Conservation (phyloP, 2,888 invertebrate genomes). For the Metallyticus violacea region DNA sequence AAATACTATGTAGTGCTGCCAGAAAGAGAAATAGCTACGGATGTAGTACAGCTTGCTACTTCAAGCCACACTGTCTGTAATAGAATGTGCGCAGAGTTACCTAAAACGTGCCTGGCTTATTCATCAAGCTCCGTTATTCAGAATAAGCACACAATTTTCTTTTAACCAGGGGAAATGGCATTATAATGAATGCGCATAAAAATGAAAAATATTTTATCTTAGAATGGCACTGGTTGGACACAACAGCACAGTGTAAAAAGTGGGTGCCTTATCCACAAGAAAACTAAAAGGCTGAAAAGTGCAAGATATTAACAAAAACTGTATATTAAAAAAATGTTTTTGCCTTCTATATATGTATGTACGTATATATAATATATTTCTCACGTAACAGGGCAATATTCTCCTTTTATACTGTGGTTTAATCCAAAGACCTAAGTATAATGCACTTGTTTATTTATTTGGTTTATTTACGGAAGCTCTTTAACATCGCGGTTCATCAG, state of each 20-base stretch:
- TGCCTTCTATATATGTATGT: too few relatives aligned
- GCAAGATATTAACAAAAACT: too few relatives aligned
- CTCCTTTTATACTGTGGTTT: too few relatives aligned
- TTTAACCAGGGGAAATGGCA: not conserved
- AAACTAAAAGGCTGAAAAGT: not conserved
- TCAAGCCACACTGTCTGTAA: not conserved
- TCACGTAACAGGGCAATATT: too few relatives aligned
- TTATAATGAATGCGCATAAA: not conserved
- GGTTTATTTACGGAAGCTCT: too few relatives aligned
- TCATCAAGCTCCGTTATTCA: not conserved
- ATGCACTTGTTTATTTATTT: too few relatives aligned
- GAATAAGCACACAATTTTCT: not conserved
- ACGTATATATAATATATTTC: not conserved
- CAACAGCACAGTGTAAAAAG: not conserved
- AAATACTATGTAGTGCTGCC: not conserved
- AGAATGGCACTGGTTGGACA: not conserved
- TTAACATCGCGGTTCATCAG: too few relatives aligned
- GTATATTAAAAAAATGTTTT: not conserved
- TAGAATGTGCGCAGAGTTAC: not conserved
- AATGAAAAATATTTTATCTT: not conserved
- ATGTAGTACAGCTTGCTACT: not conserved
- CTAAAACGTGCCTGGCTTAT: not conserved
- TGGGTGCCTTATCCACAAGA: not conserved
- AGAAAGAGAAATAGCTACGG: not conserved
- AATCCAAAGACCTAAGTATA: too few relatives aligned